Evolutionary conservation across 1,140 invertebrate genomes (phyloP).

Genomic region (Globodera rostochiensis): DNA sequence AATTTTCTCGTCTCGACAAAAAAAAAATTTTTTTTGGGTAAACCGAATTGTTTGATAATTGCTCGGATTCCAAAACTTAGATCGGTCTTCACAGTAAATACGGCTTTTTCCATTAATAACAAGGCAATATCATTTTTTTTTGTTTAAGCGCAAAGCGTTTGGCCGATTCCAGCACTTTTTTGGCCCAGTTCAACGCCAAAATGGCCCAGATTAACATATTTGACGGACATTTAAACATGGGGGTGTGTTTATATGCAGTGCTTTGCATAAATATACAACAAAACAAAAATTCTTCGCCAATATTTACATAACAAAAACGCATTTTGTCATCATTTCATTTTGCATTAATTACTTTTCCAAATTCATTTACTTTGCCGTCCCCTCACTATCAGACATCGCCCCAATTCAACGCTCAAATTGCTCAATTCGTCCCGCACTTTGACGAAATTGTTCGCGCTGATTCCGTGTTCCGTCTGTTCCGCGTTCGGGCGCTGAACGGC

Average conservation of each 20-base stretch:
- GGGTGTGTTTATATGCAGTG: conserved; percentile 2
- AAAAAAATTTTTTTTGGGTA: no score
- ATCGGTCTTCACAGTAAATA: no score
- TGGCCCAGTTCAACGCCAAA: conserved; percentile 41
- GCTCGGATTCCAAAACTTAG: no score
- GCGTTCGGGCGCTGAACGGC: conserved; percentile 37
- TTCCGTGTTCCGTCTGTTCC: conserved; percentile 31
- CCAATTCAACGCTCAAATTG: conserved; percentile 35
- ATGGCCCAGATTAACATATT: conserved; percentile 40
- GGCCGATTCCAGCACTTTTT: conserved; percentile 17
- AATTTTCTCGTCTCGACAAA: no score
- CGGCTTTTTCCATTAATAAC: no score
- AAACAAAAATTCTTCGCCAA: no score
- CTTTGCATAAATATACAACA: no score
- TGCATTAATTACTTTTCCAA: no score
- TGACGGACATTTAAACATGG: conserved; percentile 18
- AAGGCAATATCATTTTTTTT: neutral
- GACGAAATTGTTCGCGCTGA: conserved; percentile 28
- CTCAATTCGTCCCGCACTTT: conserved; percentile 39
- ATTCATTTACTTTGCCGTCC: neutral
- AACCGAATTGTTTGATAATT: no score
- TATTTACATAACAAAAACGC: no score
- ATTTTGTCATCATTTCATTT: no score
- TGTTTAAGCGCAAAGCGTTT: conserved; percentile 1
- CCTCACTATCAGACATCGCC: neutral